phyloP scores from a whole-genome alignment of 2,888 invertebrate genomes.

The Drosophila fulvimacula region DNA sequence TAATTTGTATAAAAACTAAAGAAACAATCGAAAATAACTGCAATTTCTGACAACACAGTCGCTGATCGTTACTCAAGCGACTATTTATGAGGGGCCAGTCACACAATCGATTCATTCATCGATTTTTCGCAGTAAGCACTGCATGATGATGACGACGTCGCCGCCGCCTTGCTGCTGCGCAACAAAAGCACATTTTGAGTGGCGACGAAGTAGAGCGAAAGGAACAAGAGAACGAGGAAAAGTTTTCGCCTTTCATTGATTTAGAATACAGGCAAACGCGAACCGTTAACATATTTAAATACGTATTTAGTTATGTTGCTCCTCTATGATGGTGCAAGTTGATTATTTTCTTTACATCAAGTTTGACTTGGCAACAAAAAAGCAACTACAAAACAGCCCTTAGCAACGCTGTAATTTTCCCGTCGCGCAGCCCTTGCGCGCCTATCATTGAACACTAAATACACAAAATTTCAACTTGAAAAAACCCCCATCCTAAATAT shows the following conservation, averaged over 20 bases:
- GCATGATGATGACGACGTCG: conserved; percentile 54
- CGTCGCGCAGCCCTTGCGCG: conserved; percentile 64
- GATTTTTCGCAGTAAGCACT: conserved; percentile 83
- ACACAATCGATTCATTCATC: conserved; percentile 85
- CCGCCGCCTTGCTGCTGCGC: conserved; percentile 66
- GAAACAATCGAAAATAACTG: conserved; percentile 8
- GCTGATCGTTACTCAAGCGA: conserved; percentile 1
- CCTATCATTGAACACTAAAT: conserved; percentile 61
- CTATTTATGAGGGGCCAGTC: conserved; percentile 36
- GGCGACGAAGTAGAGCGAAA: conserved; percentile 21
- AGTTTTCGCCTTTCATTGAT: conserved; percentile 33
- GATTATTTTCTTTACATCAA: conserved; percentile 28
- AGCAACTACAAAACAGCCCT: conserved; percentile 74
- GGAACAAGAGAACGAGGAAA: conserved; percentile 30
- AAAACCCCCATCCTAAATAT: conserved; percentile 31
- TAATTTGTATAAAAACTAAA: conserved; percentile 36
- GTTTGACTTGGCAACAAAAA: conserved; percentile 64
- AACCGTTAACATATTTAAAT: conserved; percentile 51
- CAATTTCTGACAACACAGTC: background rate
- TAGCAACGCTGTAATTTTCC: conserved; percentile 64
- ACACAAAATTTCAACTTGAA: conserved; percentile 70
- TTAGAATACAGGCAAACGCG: conserved; percentile 34
- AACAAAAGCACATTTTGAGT: conserved; percentile 71
- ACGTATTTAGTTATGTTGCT: conserved; percentile 40
- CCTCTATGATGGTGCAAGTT: conserved; percentile 6